Percentiles rank a stretch among this genome's conserved stretches.
Conservation (phyloP, 2,888 invertebrate genomes). For the Drosophila antonietae region DNA sequence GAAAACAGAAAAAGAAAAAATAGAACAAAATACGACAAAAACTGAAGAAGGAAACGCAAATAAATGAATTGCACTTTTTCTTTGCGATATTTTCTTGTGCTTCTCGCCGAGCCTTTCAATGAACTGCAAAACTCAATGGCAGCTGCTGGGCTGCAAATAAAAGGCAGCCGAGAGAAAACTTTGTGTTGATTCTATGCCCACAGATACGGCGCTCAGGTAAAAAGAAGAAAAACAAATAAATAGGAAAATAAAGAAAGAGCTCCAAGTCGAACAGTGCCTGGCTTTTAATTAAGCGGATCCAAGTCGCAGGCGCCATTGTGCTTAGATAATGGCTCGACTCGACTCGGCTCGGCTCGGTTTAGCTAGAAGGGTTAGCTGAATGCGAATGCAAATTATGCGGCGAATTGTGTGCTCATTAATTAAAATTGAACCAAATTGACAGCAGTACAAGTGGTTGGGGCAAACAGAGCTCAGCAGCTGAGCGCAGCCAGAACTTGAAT, state of each 20-base stretch:
- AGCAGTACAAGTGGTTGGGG: constrained; percentile 16
- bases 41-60: constrained; percentile 75
- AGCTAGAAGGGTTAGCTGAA: constrained; percentile 40
- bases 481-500: constrained; percentile 12
- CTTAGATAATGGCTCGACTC: constrained; percentile 71
- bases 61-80: constrained; percentile 81
- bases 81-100: constrained; percentile 73
- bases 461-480: not conserved
- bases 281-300: constrained; percentile 70
- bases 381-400: constrained; percentile 71
- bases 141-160: constrained; percentile 35
- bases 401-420: constrained; percentile 78
- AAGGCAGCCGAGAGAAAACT: constrained; percentile 56
- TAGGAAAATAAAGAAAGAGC: not conserved
- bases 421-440: constrained; percentile 76
- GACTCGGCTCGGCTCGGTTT: constrained; percentile 49
- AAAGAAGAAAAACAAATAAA: constrained; percentile 4
- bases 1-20: constrained; percentile 7
- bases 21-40: constrained; percentile 22
- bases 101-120: constrained; percentile 62
- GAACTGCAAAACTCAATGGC: constrained; percentile 72
- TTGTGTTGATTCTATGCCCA: constrained; percentile 76
- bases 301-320: constrained; percentile 72
- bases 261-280: constrained; percentile 32
- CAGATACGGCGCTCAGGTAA: constrained; percentile 42